Conservation (phyloP, 2,888 invertebrate species). For the Norana najaformis region DNA sequence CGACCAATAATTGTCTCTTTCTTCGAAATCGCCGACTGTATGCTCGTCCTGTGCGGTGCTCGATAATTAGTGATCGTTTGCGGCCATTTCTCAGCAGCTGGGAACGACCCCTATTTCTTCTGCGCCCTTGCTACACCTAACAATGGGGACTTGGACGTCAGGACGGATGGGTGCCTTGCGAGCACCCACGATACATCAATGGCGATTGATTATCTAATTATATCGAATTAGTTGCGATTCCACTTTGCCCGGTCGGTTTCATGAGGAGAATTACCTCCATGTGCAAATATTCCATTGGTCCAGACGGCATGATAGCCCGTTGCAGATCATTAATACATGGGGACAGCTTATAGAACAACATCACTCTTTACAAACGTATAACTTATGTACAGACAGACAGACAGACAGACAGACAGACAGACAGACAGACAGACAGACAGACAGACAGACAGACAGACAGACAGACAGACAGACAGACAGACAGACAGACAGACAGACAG, state of each 20-base stretch:
- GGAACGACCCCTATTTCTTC: background rate
- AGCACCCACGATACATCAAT: background rate
- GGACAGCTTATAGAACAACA: background rate
- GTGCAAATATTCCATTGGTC: background rate
- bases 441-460: too few relatives aligned
- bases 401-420: too few relatives aligned
- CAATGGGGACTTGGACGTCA: background rate
- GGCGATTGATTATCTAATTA: slow-evolving; percentile 7
- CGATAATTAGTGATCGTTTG: background rate
- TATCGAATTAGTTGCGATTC: background rate
- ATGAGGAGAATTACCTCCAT: background rate
- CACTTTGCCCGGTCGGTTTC: background rate
- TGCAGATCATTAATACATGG: background rate
- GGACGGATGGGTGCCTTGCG: background rate
- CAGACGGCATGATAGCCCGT: background rate
- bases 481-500: too few relatives aligned
- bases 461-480: too few relatives aligned
- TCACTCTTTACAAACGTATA: background rate
- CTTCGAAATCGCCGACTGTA: background rate
- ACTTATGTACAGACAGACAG: too few relatives aligned
- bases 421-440: too few relatives aligned
- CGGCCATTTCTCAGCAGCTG: background rate
- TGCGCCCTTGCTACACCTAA: background rate
- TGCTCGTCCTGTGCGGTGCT: background rate
- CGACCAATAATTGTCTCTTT: background rate